Evolutionary conservation across 2,888 invertebrate species (phyloP).

Genomic region (Nephrotoma appendiculata): DNA sequence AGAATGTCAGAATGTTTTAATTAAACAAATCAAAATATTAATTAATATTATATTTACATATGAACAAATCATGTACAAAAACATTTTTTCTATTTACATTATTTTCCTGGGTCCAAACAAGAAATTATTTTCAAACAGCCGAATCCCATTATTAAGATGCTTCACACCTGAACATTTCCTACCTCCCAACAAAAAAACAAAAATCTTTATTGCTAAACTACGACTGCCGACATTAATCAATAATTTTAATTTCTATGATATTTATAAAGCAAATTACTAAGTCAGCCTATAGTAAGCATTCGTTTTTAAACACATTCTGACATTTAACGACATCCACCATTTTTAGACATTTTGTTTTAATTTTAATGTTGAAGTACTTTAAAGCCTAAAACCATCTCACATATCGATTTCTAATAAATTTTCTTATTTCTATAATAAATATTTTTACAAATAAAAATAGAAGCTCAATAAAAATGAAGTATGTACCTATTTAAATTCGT

Average conservation of each 20-base stretch:
- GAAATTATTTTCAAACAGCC: not conserved
- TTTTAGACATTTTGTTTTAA: not conserved
- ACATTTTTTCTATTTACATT: not conserved
- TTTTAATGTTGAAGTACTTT: not conserved
- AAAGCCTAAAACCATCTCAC: not conserved
- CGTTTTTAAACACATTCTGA: not conserved
- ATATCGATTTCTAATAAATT: not conserved
- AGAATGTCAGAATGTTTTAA: not conserved
- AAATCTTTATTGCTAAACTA: not conserved
- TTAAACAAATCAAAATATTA: not conserved
- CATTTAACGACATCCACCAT: not conserved
- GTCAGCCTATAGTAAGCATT: not conserved
- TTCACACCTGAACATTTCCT: not conserved
- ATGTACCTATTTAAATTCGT: not conserved
- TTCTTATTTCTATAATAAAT: not conserved
- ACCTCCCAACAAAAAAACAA: not conserved
- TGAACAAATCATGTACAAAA: not conserved
- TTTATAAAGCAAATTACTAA: not conserved
- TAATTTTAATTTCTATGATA: not conserved
- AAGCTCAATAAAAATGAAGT: not conserved
- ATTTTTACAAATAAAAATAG: not conserved
- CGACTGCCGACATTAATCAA: not conserved
- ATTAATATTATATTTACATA: not conserved
- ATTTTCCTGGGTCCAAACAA: not conserved
- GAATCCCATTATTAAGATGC: not conserved